Conservation (phyloP, 92 coral and sea anemone species). For the Phymanthus crucifer region DNA sequence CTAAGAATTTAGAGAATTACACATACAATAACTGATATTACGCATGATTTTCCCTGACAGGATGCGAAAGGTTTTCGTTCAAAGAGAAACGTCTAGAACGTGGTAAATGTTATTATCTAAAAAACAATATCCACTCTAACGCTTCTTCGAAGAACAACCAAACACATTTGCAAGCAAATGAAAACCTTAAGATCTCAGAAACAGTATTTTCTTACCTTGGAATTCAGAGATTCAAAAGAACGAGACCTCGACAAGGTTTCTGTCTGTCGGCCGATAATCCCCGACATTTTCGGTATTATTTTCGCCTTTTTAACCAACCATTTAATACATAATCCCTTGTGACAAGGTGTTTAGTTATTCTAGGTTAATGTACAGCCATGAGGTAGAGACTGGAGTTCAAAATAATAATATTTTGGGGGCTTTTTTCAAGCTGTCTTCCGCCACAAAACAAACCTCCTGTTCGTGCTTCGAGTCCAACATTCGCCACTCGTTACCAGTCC, state of each 20-base stretch:
- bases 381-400: neutral
- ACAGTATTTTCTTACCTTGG: conserved; percentile 51
- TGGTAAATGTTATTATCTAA: neutral
- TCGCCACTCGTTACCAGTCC: neutral
- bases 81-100: neutral
- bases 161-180: neutral
- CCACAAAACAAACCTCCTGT: neutral
- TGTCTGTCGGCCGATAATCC: conserved; percentile 56
- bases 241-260: conserved; percentile 54
- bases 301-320: neutral
- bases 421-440: neutral
- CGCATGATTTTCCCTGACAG: neutral
- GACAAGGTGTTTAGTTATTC: neutral
- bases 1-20: neutral
- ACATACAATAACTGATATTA: too few relatives aligned
- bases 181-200: neutral
- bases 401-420: neutral
- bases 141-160: neutral
- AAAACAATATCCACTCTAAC: neutral
- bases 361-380: neutral
- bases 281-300: conserved; percentile 50
- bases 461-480: neutral
- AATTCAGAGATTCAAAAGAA: conserved; percentile 76
- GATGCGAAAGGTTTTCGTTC: neutral
- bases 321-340: conserved; percentile 7